These are phyloP conservation scores for Microcebus griseorufus DNA, from an alignment of 2,113 vertebrate species.

Conservation along the genomic window DNA sequence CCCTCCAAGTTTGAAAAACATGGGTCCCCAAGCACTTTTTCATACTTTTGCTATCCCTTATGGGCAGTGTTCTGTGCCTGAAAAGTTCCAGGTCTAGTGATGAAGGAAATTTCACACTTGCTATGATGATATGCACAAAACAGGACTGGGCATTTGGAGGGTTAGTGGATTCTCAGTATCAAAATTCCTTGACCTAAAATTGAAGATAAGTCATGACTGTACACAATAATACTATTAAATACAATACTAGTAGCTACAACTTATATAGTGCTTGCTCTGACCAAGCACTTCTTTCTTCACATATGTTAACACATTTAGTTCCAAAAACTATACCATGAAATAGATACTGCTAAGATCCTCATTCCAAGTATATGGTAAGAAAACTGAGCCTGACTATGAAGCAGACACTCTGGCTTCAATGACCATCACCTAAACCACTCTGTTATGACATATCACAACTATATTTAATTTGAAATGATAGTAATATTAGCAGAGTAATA, in stretches of 20 bases:
- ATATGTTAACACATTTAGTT: neutral
- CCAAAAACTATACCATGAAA: neutral
- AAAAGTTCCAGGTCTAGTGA: neutral
- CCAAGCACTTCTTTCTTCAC: neutral
- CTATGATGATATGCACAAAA: neutral
- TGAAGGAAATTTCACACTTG: neutral
- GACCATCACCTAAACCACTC: neutral
- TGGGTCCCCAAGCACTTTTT: neutral
- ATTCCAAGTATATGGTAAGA: neutral
- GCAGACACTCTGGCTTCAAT: neutral
- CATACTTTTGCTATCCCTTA: neutral
- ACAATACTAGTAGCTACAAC: neutral
- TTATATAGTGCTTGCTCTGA: neutral
- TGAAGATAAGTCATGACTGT: neutral
- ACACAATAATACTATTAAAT: neutral
- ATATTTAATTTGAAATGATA: neutral
- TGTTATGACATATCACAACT: neutral
- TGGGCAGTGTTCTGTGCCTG: neutral
- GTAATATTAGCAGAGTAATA: neutral
- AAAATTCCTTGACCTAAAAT: neutral
- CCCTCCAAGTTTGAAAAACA: neutral
- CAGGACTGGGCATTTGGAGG: neutral
- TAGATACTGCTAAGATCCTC: neutral
- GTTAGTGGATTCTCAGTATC: neutral
- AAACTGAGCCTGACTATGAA: constrained; percentile 18